Evolutionary conservation across 1,140 invertebrate species (phyloP), one percentile per base, ranked within the genome.

Genomic region (Trichogramma pretiosum): DNA sequence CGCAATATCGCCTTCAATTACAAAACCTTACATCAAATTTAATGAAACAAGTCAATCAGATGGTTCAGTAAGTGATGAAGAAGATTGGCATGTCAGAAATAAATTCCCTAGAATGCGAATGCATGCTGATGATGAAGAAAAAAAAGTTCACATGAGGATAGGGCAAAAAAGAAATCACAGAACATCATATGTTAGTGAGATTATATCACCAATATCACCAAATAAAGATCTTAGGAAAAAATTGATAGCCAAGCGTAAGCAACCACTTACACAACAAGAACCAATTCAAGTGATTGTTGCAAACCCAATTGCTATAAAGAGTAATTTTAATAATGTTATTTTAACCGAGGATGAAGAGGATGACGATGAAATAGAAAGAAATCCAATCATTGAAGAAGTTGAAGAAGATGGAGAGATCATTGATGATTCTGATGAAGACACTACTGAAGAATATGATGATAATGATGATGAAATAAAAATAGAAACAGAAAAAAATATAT

Each of bases 81-180:
- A 71, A 19, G 61, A 63, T 35, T 78, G 78, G 77, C 74, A 69
- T 44, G 76, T 70, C 44, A 77, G 78, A 56, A 78, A 73, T 18
- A 87, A 85, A 70, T 66, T 77, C 26, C 77, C 81, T 1, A 68
- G 82, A 54, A 88, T 88, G 85, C 73, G 84, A 62, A 90, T 90
- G 87, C 84, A 85, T 64, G 87, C 87, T n/a, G 87, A 90, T 70
- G 86, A 89, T 58, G 83, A 87, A 64, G 85, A 87, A 63, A 75
- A 78, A 52, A 82, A 81, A 61, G 70, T 75, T 19, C 48, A 69
- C 13, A 70, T 65, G 33, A 60, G 62, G n/a, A 54, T 52, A 44
- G 45, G 46, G 18, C 48, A 47, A 50, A 50, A 36, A 34, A 45
- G 33, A 39, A 24, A 18, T 45, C 38, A 18, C 30, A 22, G 36